Evolutionary conservation across 2,113 vertebrate species (phyloP).

Genomic region (Silurus glanis): DNA sequence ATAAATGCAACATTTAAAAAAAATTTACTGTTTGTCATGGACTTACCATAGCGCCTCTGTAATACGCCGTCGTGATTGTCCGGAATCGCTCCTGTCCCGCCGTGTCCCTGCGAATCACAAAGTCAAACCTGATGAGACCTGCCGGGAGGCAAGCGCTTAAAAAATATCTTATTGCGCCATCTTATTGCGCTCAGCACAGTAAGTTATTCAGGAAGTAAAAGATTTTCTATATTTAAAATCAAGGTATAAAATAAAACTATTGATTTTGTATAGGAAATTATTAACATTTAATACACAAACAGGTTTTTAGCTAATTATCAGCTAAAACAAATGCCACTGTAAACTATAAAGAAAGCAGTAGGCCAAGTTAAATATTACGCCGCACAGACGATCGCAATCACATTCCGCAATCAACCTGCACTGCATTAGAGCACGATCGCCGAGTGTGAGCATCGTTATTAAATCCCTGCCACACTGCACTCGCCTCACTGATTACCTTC

Average conservation of each 20-base stretch:
- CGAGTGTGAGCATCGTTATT: not conserved
- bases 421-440: not conserved
- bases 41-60: slow-evolving; percentile 92
- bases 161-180: not conserved
- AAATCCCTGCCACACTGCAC: not conserved
- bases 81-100: slow-evolving; percentile 94
- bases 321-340: not conserved
- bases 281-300: no score
- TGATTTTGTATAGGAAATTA: not conserved
- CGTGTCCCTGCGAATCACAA: slow-evolving; percentile 80
- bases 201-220: not conserved
- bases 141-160: not conserved
- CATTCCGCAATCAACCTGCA: not conserved
- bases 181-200: not conserved
- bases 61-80: slow-evolving; percentile 96
- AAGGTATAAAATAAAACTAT: not conserved
- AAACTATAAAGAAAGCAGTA: not conserved
- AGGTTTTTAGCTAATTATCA: not conserved
- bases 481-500: not conserved
- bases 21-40: not conserved
- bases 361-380: not conserved
- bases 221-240: not conserved
- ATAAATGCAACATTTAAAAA: not conserved
- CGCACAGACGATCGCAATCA: not conserved
- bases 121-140: not conserved